Conservation (phyloP, 2,888 invertebrate species). For the Serrognathus titanus region DNA sequence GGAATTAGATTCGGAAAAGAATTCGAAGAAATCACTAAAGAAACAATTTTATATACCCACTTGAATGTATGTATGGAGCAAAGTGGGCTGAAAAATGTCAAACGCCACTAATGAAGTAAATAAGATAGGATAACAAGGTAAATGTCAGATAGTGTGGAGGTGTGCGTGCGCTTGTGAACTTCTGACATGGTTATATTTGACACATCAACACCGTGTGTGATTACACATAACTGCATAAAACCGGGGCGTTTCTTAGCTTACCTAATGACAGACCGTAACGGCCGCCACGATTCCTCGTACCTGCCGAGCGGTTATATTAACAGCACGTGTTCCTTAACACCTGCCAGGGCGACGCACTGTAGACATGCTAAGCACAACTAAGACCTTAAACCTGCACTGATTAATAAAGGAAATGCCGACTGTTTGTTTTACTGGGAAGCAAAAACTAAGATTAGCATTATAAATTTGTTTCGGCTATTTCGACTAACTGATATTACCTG, state of each 20-base stretch:
- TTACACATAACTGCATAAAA: conserved; percentile 39
- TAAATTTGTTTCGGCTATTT: conserved; percentile 23
- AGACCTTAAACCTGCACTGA: conserved; percentile 19
- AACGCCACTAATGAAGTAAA: neutral
- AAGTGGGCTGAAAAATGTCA: no score
- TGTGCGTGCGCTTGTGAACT: conserved; percentile 33
- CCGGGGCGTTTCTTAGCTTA: conserved; percentile 39
- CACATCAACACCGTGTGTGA: conserved; percentile 38
- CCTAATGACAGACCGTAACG: conserved; percentile 37
- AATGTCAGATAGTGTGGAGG: conserved; percentile 26
- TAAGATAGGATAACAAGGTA: conserved; percentile 23
- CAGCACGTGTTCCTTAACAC: neutral
- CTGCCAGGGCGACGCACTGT: conserved; percentile 13
- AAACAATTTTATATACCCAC: no score
- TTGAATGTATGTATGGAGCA: neutral
- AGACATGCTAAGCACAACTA: conserved; percentile 10
- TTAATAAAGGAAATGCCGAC: conserved; percentile 24
- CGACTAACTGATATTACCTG: neutral
- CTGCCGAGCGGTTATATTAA: conserved; percentile 5
- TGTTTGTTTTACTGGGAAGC: conserved; percentile 22
- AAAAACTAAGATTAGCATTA: conserved; percentile 24
- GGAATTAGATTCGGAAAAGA: no score
- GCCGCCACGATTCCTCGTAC: conserved; percentile 21
- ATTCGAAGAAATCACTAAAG: no score
- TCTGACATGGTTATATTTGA: conserved; percentile 38